Base-by-base conservation (phyloP, 1,140 invertebrate species). In the Heliconius melpomene region DNA sequence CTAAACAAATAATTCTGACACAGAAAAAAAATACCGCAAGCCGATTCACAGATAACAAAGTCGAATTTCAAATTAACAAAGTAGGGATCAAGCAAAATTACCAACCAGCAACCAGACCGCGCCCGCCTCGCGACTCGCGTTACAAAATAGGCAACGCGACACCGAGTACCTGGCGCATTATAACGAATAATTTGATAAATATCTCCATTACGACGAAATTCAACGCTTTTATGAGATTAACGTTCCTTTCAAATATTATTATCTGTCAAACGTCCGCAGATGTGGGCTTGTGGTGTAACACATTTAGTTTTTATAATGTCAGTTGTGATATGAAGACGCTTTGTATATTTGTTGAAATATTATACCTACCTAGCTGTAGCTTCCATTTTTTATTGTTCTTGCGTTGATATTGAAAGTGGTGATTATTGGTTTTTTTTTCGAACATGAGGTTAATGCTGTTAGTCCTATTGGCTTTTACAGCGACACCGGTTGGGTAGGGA, bases 121-220 rank as follows among this genome's bases (percentile, higher is more conserved):
- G 76, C 76, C 60, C 57, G 82, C 75, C 70, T 84, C 82, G 46
- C 82, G 74, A 84, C 70, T 84, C 82, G 54, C 82, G 74, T 86
- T 84, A 83, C 85, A 76, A 66, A 78, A 83, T 79, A 40, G 80
- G 85, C 75, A 85, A 88, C 79, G 66, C 29, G 85, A 88, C 85
- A 85, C 87, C 83, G 70, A 79, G 73, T 87, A 89, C 87, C 86
- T 87, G 85, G 83, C 66, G 80, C 77, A 85, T 87, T 87, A 86
- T 87, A 82, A 81, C 79, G 81, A 85, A 87, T 87, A 85, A 86
- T 88, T 86, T 83, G 84, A 85, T 86, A 86, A 85, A 86, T 84
- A 84, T 86, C 84, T 86, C 82, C 85, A 84, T 83, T 82, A 77
- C 85, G 80, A 79, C 83, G 84, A 81, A 84, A 84, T 85, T 84